Evolutionary conservation across 2,113 vertebrate species (phyloP).

Genomic region (Gymnogyps californianus): DNA sequence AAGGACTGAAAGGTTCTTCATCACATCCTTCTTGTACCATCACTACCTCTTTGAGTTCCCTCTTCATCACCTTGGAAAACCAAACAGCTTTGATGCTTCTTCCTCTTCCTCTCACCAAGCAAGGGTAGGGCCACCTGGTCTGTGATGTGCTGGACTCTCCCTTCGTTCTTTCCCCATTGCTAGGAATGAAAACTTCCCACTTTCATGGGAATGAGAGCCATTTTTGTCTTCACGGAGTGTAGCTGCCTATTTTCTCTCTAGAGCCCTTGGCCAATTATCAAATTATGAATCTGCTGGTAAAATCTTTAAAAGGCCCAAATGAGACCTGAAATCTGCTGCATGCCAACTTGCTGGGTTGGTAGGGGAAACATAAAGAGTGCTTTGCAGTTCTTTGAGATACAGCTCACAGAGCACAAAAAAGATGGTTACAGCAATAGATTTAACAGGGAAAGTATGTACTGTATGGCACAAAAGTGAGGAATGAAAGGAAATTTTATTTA

Average conservation of each 20-base stretch:
- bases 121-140: not conserved
- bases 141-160: not conserved
- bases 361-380: conserved; percentile 3
- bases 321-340: not conserved
- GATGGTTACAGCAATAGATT: not conserved
- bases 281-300: not conserved
- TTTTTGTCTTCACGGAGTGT: not conserved
- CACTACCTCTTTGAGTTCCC: not conserved
- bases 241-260: not conserved
- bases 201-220: not conserved
- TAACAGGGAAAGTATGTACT: not conserved
- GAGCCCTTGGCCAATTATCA: conserved; percentile 29
- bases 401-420: not conserved
- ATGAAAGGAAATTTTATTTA: not conserved
- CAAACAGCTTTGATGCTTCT: not conserved
- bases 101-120: not conserved
- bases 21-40: not conserved
- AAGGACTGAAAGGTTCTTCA: not conserved
- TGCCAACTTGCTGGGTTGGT: not conserved
- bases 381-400: not conserved
- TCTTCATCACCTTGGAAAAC: not conserved
- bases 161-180: not conserved
- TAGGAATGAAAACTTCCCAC: not conserved
- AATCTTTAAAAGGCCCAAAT: conserved; percentile 34
- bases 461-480: not conserved